Conservation (phyloP, 2,888 invertebrate genomes). For the Amphipyra tragopoginis region DNA sequence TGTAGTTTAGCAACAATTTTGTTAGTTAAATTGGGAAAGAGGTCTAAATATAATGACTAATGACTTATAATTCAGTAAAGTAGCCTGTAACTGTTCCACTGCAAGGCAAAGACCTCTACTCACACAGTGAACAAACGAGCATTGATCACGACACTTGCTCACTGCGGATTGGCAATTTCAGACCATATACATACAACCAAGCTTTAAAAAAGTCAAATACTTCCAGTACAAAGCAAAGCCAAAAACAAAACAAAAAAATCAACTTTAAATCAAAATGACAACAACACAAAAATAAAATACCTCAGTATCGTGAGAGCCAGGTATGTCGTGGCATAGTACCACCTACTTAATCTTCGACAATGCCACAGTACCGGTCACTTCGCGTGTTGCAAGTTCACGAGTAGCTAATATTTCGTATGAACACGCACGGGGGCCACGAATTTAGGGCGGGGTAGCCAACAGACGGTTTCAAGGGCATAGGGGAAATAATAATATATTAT, state of each 20-base stretch:
- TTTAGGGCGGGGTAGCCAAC: constrained; percentile 63
- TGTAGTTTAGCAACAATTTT: no score
- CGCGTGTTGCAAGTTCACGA: constrained; percentile 67
- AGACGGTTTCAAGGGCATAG: constrained; percentile 63
- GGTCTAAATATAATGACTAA: no score
- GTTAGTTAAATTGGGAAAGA: no score
- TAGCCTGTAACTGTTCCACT: no score
- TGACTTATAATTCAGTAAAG: no score
- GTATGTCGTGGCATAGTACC: constrained; percentile 55
- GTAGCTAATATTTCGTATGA: constrained; percentile 56
- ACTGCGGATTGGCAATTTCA: no score
- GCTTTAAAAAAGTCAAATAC: not conserved
- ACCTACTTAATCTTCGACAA: constrained; percentile 66
- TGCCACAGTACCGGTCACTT: constrained; percentile 56
- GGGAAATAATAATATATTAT: constrained; percentile 70
- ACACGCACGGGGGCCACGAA: constrained; percentile 66
- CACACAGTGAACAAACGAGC: no score
- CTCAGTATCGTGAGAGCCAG: constrained; percentile 30
- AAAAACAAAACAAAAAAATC: not conserved
- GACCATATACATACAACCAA: no score
- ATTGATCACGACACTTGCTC: no score
- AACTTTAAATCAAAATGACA: constrained; percentile 15
- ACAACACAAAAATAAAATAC: constrained; percentile 1
- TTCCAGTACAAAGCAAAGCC: not conserved
- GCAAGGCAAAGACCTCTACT: no score